Evolutionary conservation across 2,888 invertebrate genomes (phyloP).

Genomic region (Bruchidius siliquastri): DNA sequence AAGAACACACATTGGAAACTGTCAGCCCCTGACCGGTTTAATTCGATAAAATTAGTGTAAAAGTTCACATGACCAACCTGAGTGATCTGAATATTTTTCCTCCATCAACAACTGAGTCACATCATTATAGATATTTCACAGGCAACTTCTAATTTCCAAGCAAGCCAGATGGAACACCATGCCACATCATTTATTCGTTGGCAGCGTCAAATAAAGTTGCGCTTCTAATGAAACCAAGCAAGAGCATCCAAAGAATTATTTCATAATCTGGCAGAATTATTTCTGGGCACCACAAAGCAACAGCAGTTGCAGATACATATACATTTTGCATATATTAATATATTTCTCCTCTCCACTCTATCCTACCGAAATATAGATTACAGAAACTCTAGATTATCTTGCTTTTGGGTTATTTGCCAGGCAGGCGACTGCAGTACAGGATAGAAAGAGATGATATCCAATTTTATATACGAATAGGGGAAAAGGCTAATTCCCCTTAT

Average conservation of each 20-base stretch:
- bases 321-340: slow-evolving; percentile 35
- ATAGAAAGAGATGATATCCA: slow-evolving; percentile 11
- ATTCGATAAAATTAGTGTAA: too few relatives aligned
- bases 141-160: not conserved
- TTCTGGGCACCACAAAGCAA: slow-evolving; percentile 10
- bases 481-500: not conserved
- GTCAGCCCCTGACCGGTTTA: too few relatives aligned
- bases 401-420: slow-evolving; percentile 15
- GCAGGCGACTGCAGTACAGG: slow-evolving; percentile 3
- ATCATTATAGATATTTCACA: not conserved
- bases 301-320: not conserved
- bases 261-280: slow-evolving; percentile 26
- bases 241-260: slow-evolving; percentile 25
- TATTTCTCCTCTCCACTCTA: slow-evolving; percentile 18
- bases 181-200: not conserved
- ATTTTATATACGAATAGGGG: slow-evolving; percentile 15
- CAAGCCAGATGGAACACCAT: not conserved
- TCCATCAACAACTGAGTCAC: too few relatives aligned
- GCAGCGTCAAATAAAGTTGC: not conserved
- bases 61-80: too few relatives aligned
- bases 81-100: too few relatives aligned
- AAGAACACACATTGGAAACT: too few relatives aligned
- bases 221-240: not conserved
- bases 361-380: slow-evolving; percentile 19
- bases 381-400: slow-evolving; percentile 17